Evolutionary conservation across 2,888 invertebrate genomes (phyloP).

Genomic region (Harpalus rubripes): DNA sequence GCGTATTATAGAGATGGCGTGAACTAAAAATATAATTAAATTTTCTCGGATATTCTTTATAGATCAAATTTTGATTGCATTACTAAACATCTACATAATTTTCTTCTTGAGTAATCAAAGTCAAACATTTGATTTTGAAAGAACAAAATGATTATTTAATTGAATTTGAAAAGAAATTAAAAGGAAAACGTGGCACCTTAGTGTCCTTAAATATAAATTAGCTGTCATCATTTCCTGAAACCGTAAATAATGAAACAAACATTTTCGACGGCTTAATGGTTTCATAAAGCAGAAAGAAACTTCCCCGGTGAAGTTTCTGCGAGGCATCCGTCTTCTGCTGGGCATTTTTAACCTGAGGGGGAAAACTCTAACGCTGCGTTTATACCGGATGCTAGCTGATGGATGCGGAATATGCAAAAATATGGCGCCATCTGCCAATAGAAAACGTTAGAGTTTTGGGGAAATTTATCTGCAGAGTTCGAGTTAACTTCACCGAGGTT

Average conservation of each 20-base stretch:
- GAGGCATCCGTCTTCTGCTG: conserved; percentile 34
- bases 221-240: conserved; percentile 61
- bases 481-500: neutral
- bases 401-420: conserved; percentile 1
- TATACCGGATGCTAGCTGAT: neutral
- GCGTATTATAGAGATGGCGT: too few species aligned
- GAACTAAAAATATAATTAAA: too few species aligned
- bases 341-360: conserved; percentile 19
- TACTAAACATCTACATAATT: conserved; percentile 28
- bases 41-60: too few species aligned
- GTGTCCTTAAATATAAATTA: conserved; percentile 60
- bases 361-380: neutral
- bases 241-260: conserved; percentile 61
- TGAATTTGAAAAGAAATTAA: conserved; percentile 44
- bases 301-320: conserved; percentile 21
- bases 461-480: neutral
- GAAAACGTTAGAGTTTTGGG: neutral
- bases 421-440: neutral
- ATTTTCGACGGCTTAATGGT: conserved; percentile 56
- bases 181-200: conserved; percentile 26
- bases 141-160: conserved; percentile 39
- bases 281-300: conserved; percentile 54
- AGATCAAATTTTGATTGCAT: too few species aligned
- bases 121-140: conserved; percentile 14
- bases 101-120: neutral